phyloP scores from a whole-genome alignment of 2,888 invertebrate genomes.

The Crossocerus cetratus region DNA sequence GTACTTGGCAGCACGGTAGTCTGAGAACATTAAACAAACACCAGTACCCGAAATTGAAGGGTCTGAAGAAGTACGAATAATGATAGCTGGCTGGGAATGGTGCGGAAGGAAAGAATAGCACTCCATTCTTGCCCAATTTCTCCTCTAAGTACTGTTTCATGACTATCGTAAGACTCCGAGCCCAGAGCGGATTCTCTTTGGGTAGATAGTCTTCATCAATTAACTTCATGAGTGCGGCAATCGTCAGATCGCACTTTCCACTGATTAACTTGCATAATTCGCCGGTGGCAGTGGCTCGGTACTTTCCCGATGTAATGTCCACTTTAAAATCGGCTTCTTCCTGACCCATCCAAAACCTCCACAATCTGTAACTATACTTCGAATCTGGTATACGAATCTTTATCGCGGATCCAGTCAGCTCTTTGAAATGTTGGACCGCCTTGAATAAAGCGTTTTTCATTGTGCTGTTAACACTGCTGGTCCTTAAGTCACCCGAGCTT shows the following conservation, averaged over 20 bases:
- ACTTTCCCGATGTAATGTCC: constrained; percentile 82
- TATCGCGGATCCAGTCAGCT: constrained; percentile 69
- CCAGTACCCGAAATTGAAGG: constrained; percentile 92
- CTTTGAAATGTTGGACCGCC: constrained; percentile 76
- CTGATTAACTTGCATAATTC: constrained; percentile 78
- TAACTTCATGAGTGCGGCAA: constrained; percentile 84
- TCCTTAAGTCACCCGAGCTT: constrained; percentile 84
- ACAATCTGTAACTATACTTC: constrained; percentile 82
- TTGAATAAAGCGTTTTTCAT: constrained; percentile 82
- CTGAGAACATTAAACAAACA: constrained; percentile 90
- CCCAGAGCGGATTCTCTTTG: constrained; percentile 82
- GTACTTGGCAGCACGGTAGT: constrained; percentile 91
- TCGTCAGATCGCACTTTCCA: constrained; percentile 82
- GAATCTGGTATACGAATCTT: constrained; percentile 75
- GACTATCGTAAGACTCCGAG: constrained; percentile 79
- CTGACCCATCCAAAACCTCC: constrained; percentile 87
- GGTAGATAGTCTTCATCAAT: constrained; percentile 83
- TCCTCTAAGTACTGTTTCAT: constrained; percentile 82
- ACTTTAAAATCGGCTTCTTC: constrained; percentile 83
- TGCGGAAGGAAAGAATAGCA: constrained; percentile 89
- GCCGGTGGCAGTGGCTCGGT: constrained; percentile 60
- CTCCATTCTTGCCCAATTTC: constrained; percentile 86
- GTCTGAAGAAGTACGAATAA: constrained; percentile 85
- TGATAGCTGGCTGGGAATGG: constrained; percentile 90
- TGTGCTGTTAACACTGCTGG: constrained; percentile 85